These are phyloP conservation scores for Dendrolimus kikuchii DNA, from an alignment of 1,140 invertebrate species.

Conservation along the genomic window DNA sequence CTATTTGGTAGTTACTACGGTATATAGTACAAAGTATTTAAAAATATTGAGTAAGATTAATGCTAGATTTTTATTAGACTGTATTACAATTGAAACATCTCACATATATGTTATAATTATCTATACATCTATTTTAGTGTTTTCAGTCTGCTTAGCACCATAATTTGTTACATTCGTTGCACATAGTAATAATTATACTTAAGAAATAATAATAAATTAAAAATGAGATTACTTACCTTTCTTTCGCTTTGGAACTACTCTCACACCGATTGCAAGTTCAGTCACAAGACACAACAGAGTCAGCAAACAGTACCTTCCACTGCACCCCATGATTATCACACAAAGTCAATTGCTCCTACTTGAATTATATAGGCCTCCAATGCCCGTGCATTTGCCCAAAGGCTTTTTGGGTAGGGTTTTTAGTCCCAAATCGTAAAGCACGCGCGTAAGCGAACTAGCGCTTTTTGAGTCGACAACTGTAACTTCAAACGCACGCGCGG, in stretches of 20 bases:
- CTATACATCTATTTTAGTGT: no score
- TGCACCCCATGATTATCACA: slow-evolving; percentile 60
- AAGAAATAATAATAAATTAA: slow-evolving; percentile 2
- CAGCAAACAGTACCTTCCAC: slow-evolving; percentile 65
- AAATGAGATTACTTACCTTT: slow-evolving; percentile 52
- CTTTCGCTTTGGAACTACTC: slow-evolving; percentile 68
- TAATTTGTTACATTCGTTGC: no score
- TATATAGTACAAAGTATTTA: no score
- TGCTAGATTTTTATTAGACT: no score
- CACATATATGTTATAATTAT: no score
- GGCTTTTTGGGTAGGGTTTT: slow-evolving; percentile 24
- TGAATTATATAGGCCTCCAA: slow-evolving; percentile 38
- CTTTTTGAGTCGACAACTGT: slow-evolving; percentile 15
- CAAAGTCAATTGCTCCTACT: slow-evolving; percentile 33
- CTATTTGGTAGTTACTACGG: no score
- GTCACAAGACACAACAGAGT: slow-evolving; percentile 66
- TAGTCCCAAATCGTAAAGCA: slow-evolving; percentile 27
- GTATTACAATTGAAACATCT: no score
- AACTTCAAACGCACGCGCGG: slow-evolving; percentile 25
- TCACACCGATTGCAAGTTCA: slow-evolving; percentile 59
- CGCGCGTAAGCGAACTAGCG: slow-evolving; percentile 27
- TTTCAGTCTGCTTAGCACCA: no score
- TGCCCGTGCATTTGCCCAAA: slow-evolving; percentile 43
- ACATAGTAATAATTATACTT: not conserved
- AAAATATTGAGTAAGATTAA: no score